Percentiles rank a stretch among this genome's conserved stretches.
These are phyloP conservation scores for Prionace glauca DNA, from an alignment of 2,797 vertebrate genomes.

Conservation along the genomic window DNA sequence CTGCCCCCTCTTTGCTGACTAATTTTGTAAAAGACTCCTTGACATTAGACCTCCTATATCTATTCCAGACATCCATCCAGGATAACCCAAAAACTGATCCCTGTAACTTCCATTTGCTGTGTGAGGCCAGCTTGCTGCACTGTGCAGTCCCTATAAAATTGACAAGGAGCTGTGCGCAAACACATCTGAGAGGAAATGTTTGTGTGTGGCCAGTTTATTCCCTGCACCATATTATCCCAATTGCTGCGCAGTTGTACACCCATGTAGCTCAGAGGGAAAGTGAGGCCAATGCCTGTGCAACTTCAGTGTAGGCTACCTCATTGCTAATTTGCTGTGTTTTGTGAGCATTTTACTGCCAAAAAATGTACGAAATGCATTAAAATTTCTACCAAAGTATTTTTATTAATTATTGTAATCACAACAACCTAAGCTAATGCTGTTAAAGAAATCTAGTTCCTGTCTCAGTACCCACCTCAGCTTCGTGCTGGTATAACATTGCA, in stretches of 20 bases:
- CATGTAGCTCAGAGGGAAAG: background rate
- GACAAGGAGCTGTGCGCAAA: too few species aligned
- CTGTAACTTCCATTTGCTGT: background rate
- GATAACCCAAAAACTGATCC: too few species aligned
- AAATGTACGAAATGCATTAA: background rate
- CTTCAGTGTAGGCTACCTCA: background rate
- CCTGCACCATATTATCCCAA: background rate
- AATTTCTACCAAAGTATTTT: background rate
- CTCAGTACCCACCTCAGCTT: background rate
- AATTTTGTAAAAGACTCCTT: background rate
- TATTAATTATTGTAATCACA: background rate
- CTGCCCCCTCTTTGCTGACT: background rate
- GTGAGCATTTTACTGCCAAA: background rate
- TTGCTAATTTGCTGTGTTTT: background rate
- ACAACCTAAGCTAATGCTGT: background rate
- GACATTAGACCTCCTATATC: background rate
- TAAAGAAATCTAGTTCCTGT: background rate
- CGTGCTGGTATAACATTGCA: background rate
- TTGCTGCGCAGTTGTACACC: background rate
- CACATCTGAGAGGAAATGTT: background rate
- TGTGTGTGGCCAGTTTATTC: background rate
- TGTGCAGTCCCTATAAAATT: background rate
- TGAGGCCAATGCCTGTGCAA: background rate
- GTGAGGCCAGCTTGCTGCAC: background rate
- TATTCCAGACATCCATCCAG: too few species aligned